These are phyloP conservation scores for Liposcelis brunnea DNA, from an alignment of 2,888 invertebrate genomes.

Conservation along the genomic window DNA sequence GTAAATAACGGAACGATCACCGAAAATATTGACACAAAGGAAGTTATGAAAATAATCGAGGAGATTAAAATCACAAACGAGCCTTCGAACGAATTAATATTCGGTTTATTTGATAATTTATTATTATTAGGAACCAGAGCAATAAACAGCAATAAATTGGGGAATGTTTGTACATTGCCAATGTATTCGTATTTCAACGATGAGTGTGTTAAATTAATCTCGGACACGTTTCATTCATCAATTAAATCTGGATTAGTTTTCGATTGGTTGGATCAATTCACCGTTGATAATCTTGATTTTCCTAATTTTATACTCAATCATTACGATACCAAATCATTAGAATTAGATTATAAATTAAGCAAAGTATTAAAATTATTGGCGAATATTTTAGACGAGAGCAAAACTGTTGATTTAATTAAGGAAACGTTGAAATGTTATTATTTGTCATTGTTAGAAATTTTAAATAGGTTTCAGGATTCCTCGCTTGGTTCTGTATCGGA, in stretches of 20 bases:
- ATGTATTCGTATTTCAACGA: slow-evolving; percentile 18
- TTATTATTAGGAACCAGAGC: background rate
- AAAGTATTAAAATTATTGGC: slow-evolving; percentile 23
- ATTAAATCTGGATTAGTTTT: slow-evolving; percentile 15
- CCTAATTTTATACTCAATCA: slow-evolving; percentile 15
- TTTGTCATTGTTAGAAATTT: slow-evolving; percentile 19
- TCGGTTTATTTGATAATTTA: background rate
- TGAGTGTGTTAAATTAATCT: slow-evolving; percentile 16
- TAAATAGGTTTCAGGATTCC: slow-evolving; percentile 19
- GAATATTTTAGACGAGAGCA: slow-evolving; percentile 19
- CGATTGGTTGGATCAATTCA: slow-evolving; percentile 15
- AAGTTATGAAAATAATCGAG: slow-evolving; percentile 1
- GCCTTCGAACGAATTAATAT: slow-evolving; percentile 13
- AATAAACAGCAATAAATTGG: slow-evolving; percentile 7
- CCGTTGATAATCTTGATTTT: slow-evolving; percentile 12
- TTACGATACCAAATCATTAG: slow-evolving; percentile 16
- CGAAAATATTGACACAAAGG: slow-evolving; percentile 12
- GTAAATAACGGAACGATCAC: slow-evolving; percentile 14
- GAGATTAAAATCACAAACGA: slow-evolving; percentile 15
- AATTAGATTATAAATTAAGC: slow-evolving; percentile 25
- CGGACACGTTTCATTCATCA: slow-evolving; percentile 16
- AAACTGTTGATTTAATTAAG: slow-evolving; percentile 18
- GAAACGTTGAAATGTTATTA: slow-evolving; percentile 19
- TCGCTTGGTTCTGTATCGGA: slow-evolving; percentile 19
- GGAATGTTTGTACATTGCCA: slow-evolving; percentile 16